A percentile compares a stretch with the other conserved stretches of the same genome.
Conservation (phyloP, 2,113 vertebrate genomes). For the Charadrius vociferus region DNA sequence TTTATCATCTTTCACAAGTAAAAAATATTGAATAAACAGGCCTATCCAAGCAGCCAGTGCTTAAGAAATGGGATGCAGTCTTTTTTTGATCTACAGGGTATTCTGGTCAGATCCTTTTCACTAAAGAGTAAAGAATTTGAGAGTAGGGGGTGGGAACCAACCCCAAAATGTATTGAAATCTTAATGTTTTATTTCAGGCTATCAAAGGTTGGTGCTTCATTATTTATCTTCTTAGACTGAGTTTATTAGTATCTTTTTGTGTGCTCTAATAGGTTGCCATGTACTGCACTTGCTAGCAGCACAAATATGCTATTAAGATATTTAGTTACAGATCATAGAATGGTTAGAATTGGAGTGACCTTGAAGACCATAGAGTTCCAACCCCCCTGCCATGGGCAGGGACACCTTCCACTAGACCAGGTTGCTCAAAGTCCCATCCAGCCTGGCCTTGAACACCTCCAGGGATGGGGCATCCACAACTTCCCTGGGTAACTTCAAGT, state of each 20-base stretch:
- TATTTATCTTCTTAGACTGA: not conserved
- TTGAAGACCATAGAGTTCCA: not conserved
- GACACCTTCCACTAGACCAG: not conserved
- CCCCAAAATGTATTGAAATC: not conserved
- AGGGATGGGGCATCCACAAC: too few relatives aligned
- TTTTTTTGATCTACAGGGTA: not conserved
- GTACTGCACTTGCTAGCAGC: not conserved
- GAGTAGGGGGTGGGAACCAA: not conserved
- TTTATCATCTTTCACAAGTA: not conserved
- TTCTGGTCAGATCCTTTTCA: not conserved
- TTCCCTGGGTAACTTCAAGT: too few relatives aligned
- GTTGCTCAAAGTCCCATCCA: not conserved
- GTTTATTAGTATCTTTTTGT: not conserved
- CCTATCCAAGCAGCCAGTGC: not conserved
- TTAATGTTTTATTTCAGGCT: not conserved
- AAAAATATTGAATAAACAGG: not conserved
- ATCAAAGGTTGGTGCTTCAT: not conserved
- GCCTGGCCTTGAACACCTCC: not conserved
- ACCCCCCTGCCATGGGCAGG: not conserved
- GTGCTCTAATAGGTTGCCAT: not conserved
- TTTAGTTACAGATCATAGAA: not conserved
- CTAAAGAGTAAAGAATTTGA: not conserved
- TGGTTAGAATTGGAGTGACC: not conserved
- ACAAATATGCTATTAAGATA: not conserved
- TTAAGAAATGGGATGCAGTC: not conserved